Conservation (phyloP, 2,888 invertebrate species). For the Galerucella calmariensis region DNA sequence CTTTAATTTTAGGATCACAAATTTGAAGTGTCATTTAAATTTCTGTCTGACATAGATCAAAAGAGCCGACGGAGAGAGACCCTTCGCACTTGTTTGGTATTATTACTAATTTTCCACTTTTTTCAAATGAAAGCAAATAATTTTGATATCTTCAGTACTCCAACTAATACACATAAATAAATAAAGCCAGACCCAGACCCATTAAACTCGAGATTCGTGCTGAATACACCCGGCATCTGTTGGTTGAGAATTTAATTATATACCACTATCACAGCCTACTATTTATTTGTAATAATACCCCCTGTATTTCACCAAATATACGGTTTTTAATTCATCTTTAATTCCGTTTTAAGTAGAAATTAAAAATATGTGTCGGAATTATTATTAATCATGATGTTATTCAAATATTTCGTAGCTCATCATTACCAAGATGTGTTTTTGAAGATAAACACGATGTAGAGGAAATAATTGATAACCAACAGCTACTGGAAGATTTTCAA, state of each 20-base stretch:
- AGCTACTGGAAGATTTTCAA: background rate
- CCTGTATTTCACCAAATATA: conserved; percentile 57
- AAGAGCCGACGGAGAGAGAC: no score
- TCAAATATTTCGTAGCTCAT: conserved; percentile 28
- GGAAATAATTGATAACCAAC: background rate
- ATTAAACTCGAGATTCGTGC: background rate
- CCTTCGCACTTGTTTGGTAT: no score
- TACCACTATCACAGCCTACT: conserved; percentile 50
- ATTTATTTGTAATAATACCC: conserved; percentile 61
- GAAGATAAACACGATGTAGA: background rate
- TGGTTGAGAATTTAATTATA: conserved; percentile 59
- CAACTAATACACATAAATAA: no score
- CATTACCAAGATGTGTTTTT: background rate
- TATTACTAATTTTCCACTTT: no score
- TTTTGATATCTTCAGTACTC: no score
- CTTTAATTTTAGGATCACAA: no score
- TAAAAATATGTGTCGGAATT: conserved; percentile 32
- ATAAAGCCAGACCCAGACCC: no score
- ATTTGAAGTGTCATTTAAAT: no score
- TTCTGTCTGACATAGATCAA: no score
- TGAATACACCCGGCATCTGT: conserved; percentile 55
- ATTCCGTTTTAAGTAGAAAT: conserved; percentile 51
- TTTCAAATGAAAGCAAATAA: no score
- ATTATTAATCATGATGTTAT: conserved; percentile 33
- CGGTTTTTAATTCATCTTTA: conserved; percentile 47